phyloP scores from a whole-genome alignment of 2,113 vertebrate genomes.

The Lathamus discolor region DNA sequence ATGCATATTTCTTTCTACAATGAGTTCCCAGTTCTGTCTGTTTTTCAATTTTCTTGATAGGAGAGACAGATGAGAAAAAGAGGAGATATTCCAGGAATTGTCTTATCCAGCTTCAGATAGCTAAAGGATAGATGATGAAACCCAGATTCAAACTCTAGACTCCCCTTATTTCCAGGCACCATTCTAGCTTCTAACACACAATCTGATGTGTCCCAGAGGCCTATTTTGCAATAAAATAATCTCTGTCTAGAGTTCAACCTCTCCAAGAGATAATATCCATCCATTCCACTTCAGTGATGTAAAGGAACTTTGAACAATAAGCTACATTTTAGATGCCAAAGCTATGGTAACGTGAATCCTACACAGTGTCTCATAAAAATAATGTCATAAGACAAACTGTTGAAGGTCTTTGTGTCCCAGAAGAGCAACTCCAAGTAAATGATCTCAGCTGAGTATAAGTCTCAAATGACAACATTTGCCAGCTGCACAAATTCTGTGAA shows the following conservation, averaged over 20 bases:
- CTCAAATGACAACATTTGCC: conserved; percentile 41
- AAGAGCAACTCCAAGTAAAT: conserved; percentile 42
- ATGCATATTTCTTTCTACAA: neutral
- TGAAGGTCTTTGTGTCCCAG: conserved; percentile 47
- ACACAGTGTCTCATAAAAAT: conserved; percentile 39
- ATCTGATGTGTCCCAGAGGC: neutral
- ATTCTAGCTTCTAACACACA: neutral
- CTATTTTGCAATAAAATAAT: neutral
- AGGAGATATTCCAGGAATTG: neutral
- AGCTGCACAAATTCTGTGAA: conserved; percentile 22
- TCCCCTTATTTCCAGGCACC: neutral
- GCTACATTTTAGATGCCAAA: neutral
- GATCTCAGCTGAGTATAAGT: conserved; percentile 31
- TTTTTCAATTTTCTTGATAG: neutral
- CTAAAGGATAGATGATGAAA: neutral
- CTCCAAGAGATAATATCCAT: neutral
- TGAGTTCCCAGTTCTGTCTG: neutral
- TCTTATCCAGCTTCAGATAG: neutral
- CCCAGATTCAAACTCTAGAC: neutral
- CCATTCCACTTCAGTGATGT: neutral
- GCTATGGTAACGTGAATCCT: conserved; percentile 25
- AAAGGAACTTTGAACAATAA: neutral
- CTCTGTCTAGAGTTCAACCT: neutral
- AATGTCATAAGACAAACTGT: conserved; percentile 52
- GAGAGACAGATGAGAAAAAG: neutral